Base-by-base conservation (phyloP, 2,888 invertebrate species). In the Drosophila phalerata region DNA sequence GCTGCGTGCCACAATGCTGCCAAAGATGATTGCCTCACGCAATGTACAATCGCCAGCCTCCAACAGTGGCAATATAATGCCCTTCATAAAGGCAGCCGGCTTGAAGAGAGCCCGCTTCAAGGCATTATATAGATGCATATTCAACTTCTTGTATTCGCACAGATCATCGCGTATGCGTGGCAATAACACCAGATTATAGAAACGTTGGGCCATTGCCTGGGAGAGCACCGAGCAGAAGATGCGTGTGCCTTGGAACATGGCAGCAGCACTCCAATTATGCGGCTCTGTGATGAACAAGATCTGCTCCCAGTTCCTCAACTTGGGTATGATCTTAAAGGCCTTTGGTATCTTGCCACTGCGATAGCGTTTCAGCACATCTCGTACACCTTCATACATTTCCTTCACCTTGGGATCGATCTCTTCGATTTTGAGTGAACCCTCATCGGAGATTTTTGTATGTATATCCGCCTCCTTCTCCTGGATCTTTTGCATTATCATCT, bases 61-160 rank as follows among this genome's bases (percentile, higher is more conserved):
- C 38, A 96, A 92, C 45, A 97, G 92, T 0, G 96, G 96, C 64
- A 96, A 90, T 51, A 96, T 92, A 77, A 96, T 94, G 45, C 96
- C 99, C 93, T 99, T 99, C 97, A 99, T 99, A 89, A 99, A 99
- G 43, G 97, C 99, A 22, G 97, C 98, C 43, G 99, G 99, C 92
- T 99, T 99, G 92, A 97, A 99, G 0, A 99, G 94, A 0, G 99
- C 95, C 93, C 99, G 98, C 73, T 96, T 94, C 51, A 99, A 91
- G 0, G 99, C 98, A 90, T 98, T 97, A 92, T 98, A 99, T 30
- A 99, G 93, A 93, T 99, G 99, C 91, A 98, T 98, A 93, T 99
- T 99, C 2, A 99, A 93, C 90, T 97, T 95, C 92, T 99, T 99
- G 91, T 97, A 99, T 93, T 99, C 98, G 8, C 96, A 95, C 57